phyloP scores from a whole-genome alignment of 2,113 vertebrate species.

The Pholis gunnellus region DNA sequence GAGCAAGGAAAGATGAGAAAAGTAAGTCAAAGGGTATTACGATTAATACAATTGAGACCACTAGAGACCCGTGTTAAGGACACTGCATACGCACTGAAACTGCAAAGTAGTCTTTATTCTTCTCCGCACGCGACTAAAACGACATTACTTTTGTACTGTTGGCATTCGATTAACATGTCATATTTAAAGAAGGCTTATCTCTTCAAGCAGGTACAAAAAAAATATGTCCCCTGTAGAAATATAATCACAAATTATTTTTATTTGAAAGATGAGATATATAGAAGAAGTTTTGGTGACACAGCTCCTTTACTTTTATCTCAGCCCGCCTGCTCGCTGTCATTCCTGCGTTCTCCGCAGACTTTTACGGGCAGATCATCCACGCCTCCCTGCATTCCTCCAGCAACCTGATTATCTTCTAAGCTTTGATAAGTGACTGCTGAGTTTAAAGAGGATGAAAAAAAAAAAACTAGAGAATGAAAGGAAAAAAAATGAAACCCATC shows the following conservation, averaged over 20 bases:
- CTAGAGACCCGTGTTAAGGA: neutral
- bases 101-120: conserved; percentile 17
- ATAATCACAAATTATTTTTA: conserved; percentile 49
- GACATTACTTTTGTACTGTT: conserved; percentile 30
- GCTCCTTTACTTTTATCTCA: conserved; percentile 66
- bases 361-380: conserved; percentile 47
- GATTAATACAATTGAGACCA: neutral
- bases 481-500: conserved; percentile 64
- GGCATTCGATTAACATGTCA: conserved; percentile 47
- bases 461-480: conserved; percentile 41
- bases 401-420: conserved; percentile 68
- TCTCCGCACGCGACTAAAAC: neutral
- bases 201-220: conserved; percentile 41
- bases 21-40: conserved; percentile 9
- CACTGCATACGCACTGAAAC: neutral
- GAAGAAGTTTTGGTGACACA: conserved; percentile 48
- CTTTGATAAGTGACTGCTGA: conserved; percentile 73
- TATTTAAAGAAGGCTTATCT: conserved; percentile 60
- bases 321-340: conserved; percentile 52
- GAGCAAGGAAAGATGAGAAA: neutral
- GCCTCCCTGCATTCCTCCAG: conserved; percentile 52
- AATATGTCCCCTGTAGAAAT: conserved; percentile 33
- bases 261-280: conserved; percentile 64
- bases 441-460: conserved; percentile 37
- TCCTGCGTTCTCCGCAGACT: conserved; percentile 16